Base-by-base conservation (phyloP, 1,140 invertebrate species). In the Paraescarpia echinospica region DNA sequence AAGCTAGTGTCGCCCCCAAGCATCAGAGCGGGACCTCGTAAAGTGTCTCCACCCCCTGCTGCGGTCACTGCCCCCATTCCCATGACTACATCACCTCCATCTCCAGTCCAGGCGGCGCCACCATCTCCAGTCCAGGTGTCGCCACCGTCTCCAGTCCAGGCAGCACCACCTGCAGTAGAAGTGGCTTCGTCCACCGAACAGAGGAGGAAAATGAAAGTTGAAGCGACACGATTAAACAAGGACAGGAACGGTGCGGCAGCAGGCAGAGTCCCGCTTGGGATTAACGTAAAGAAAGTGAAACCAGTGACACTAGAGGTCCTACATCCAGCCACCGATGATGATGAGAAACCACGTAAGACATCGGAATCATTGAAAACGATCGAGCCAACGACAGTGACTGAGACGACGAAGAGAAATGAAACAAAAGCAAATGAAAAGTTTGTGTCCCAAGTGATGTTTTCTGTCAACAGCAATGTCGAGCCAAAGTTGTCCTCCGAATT, bases 91-190 rank as follows among this genome's bases (percentile, higher is more conserved):
- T 34, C 34, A 90, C 89, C 59, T 27, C 59, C 59, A 77, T 77
- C 59, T 77, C 59, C 59, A 27, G 12, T 77, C 59, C 90, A 34
- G 34, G 91, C 12, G 90, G 59, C 22, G 59, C 59, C 92, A 59
- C 34, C 91, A 91, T 59, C 92, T 93, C 92, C 35, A 51, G 22
- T 77, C 35, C 33, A 35, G 91, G 91, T 33, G 89, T 34, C 92
- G 92, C 92, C 33, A 34, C 91, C 6, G 35, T 8, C 35, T 51
- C 91, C 34, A 92, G 34, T 48, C 35, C 59, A 18, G 91, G 92
- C 59, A 95, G 95, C 89, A 94, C 98, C 97, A 98, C 96, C 97
- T 97, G 51, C 93, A 97, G 97, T 91, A 98, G 94, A 91, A 41
- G n/a, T 34, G 4, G 59, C 59, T 2, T 18, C 59, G 22, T 77